Conservation (phyloP, 2,888 invertebrate species). For the Seladonia tumulorum region DNA sequence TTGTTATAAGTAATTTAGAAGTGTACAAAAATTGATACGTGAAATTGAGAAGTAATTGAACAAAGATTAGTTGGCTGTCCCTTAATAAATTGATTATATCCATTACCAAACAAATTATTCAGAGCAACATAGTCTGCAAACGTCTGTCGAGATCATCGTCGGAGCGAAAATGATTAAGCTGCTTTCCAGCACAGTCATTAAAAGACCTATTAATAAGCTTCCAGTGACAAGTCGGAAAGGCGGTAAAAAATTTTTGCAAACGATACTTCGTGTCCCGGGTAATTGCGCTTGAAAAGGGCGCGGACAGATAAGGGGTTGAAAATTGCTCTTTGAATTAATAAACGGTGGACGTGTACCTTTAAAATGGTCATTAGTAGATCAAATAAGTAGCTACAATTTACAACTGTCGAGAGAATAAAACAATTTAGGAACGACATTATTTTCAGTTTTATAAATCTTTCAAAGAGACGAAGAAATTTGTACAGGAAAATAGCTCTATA, state of each 20-base stretch:
- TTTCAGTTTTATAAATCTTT: too few relatives aligned
- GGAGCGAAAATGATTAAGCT: constrained; percentile 3
- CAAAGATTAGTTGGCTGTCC: neutral
- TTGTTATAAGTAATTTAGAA: too few relatives aligned
- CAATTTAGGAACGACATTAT: too few relatives aligned
- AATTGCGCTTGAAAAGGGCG: neutral
- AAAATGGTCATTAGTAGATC: too few relatives aligned
- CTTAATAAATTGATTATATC: neutral
- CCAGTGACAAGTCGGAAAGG: neutral
- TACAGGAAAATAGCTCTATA: too few relatives aligned
- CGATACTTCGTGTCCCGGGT: neutral
- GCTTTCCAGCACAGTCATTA: neutral
- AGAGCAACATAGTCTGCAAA: neutral
- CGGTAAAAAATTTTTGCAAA: neutral
- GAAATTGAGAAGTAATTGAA: too few relatives aligned
- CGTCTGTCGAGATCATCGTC: neutral
- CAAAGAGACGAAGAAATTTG: too few relatives aligned
- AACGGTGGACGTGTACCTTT: neutral
- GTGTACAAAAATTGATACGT: too few relatives aligned
- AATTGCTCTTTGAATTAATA: neutral
- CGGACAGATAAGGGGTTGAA: neutral
- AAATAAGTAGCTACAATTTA: too few relatives aligned
- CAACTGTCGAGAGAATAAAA: too few relatives aligned
- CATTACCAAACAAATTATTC: neutral
- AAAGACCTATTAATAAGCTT: neutral